These are phyloP conservation scores for Homarus americanus DNA, from an alignment of 1,140 invertebrate species.

Conservation along the genomic window DNA sequence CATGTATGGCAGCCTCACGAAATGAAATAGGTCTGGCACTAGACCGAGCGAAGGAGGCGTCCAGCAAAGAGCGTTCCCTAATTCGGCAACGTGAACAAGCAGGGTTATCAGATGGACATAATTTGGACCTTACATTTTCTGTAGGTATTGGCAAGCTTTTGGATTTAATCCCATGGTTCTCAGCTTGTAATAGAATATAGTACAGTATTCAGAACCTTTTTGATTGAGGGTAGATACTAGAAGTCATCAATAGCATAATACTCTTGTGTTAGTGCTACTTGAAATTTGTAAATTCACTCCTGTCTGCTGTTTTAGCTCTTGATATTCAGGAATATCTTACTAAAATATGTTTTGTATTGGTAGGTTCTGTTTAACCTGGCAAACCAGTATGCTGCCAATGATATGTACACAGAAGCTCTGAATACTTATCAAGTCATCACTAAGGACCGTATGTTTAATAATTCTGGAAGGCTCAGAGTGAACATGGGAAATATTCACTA, in stretches of 20 bases:
- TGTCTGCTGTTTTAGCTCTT: too few species aligned
- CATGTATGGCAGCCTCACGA: slow-evolving; percentile 83
- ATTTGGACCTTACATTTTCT: slow-evolving; percentile 62
- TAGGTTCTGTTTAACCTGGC: slow-evolving; percentile 96
- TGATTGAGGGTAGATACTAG: too few species aligned
- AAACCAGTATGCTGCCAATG: slow-evolving; percentile 94
- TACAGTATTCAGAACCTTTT: too few species aligned
- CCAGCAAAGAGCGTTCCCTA: slow-evolving; percentile 92
- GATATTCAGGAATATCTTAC: too few species aligned
- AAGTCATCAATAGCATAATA: too few species aligned
- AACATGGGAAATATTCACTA: slow-evolving; percentile 99
- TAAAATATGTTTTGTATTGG: too few species aligned
- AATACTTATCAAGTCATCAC: slow-evolving; percentile 91
- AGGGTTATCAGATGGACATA: slow-evolving; percentile 63
- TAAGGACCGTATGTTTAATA: slow-evolving; percentile 89
- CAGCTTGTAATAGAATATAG: too few species aligned
- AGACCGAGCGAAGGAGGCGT: slow-evolving; percentile 97
- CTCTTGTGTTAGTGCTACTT: too few species aligned
- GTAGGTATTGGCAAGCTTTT: slow-evolving; percentile 43
- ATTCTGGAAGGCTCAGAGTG: slow-evolving; percentile 93
- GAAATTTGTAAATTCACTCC: too few species aligned
- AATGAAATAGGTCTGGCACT: slow-evolving; percentile 86
- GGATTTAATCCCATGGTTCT: too few species aligned
- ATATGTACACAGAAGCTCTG: slow-evolving; percentile 96
- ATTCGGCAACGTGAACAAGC: slow-evolving; percentile 79